Base-by-base conservation (phyloP, 2,797 vertebrate species). In the Peromyscus nudipes region DNA sequence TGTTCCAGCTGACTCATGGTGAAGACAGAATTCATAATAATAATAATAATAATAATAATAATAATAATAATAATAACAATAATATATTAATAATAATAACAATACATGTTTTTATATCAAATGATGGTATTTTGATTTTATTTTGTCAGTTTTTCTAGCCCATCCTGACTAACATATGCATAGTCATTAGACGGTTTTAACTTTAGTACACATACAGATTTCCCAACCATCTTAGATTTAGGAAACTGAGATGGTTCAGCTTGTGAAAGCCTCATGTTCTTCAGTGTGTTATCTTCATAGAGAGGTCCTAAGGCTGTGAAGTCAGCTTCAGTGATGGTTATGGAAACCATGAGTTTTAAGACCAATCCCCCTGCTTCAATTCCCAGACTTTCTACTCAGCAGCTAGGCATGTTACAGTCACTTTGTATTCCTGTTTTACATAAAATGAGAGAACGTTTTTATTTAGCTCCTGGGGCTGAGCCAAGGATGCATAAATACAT, bases 201-300 rank as follows among this genome's bases (percentile, higher is more conserved):
- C 34, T 82, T 83, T 12, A 73, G 34, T 19, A 82, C 4, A 46
- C 55, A 13, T 9, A n/a, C 60, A 4, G 49, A 75, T 96, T 80
- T 90, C 49, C 13, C 43, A 49, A 84, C 75, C 29, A 87, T 64
- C 64, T 64, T 88, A 80, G 13, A 84, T 76, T 71, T 92, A 69
- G 80, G n/a, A 49, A 89, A 89, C 0, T 1, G 1, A 62, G 49
- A 14, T 37, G 79, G 84, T 94, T 71, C 17, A 76, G 73, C 89
- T 92, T 55, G 37, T 43, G 34, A 25, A 29, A 27, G 21, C 14
- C 25, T 83, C 52, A 1, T 62, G 16, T 96, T 90, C 9, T 34
- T 88, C n/a, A 43, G 8, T 83, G 6, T 76, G 82, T 75, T 69
- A 84, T 71, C 25, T 91, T 96, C 49, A 84, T 84, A 76, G 37